These are phyloP conservation scores for Drosophila insularis DNA, from an alignment of 1,140 invertebrate species.

Conservation along the genomic window DNA sequence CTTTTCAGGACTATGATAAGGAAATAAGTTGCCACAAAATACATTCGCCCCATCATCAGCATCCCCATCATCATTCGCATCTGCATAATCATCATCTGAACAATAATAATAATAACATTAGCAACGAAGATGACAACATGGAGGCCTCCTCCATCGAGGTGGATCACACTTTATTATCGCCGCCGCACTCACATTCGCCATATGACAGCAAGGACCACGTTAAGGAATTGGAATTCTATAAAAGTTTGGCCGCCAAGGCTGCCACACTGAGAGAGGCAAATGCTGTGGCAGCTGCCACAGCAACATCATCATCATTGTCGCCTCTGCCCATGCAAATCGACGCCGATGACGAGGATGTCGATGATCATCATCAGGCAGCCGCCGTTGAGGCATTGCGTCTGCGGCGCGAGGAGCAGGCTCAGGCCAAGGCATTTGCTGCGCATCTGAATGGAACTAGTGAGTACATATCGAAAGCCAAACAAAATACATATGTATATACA, in stretches of 20 bases:
- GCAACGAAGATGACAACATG: slow-evolving; percentile 62
- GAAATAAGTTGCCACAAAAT: slow-evolving; percentile 77
- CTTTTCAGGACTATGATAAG: slow-evolving; percentile 73
- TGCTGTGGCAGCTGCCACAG: slow-evolving; percentile 67
- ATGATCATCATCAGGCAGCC: slow-evolving; percentile 42
- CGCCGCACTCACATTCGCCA: slow-evolving; percentile 58
- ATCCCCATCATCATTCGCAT: slow-evolving; percentile 46
- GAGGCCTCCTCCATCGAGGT: slow-evolving; percentile 37
- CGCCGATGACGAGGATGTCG: slow-evolving; percentile 54
- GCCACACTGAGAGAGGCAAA: slow-evolving; percentile 57
- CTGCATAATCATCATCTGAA: slow-evolving; percentile 38
- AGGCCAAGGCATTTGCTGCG: slow-evolving; percentile 82
- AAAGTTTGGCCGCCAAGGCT: slow-evolving; percentile 75
- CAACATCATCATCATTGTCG: slow-evolving; percentile 32
- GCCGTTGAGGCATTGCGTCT: slow-evolving; percentile 50
- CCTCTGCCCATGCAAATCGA: slow-evolving; percentile 80
- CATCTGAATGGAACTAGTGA: slow-evolving; percentile 90
- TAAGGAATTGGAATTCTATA: slow-evolving; percentile 79
- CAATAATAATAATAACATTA: slow-evolving; percentile 34
- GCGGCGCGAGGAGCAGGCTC: slow-evolving; percentile 80
- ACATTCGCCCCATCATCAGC: slow-evolving; percentile 59
- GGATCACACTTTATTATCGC: slow-evolving; percentile 49
- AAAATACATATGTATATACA: background rate
- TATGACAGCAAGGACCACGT: slow-evolving; percentile 74
- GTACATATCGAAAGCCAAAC: slow-evolving; percentile 83